Conservation (phyloP, 1,140 invertebrate genomes). For the Drosophila busckii region DNA sequence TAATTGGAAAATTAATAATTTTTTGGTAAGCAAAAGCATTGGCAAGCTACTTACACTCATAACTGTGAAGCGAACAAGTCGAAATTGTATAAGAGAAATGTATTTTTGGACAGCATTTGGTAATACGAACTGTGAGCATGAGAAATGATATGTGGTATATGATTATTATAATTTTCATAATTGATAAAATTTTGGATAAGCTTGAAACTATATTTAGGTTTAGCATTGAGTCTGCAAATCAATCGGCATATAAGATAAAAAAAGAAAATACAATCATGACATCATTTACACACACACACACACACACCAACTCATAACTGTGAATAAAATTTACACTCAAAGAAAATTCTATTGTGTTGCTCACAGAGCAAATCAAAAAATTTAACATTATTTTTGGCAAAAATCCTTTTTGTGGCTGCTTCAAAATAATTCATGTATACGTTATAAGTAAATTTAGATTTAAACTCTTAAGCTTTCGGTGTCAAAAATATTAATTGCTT, state of each 20-base stretch:
- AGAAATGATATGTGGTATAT: constrained; percentile 67
- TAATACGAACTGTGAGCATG: constrained; percentile 67
- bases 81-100: constrained; percentile 34
- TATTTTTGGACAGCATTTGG: constrained; percentile 52
- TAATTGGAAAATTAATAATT: constrained; percentile 58
- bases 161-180: constrained; percentile 43
- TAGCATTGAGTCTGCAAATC: constrained; percentile 47
- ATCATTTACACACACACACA: too few relatives aligned
- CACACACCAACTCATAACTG: constrained; percentile 67
- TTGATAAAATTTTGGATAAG: constrained; percentile 55
- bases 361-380: constrained; percentile 50
- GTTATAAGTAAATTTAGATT: constrained; percentile 1
- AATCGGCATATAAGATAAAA: constrained; percentile 22
- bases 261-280: constrained; percentile 54
- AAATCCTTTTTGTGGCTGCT: constrained; percentile 64
- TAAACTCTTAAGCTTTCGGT: constrained; percentile 49
- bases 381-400: constrained; percentile 15
- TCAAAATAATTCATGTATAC: constrained; percentile 34
- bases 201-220: constrained; percentile 52
- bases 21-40: constrained; percentile 31
- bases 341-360: constrained; percentile 30
- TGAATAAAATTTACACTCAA: constrained; percentile 51
- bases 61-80: constrained; percentile 71
- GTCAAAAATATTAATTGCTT: constrained; percentile 48
- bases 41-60: constrained; percentile 38